A percentile compares a stretch with the other conserved stretches of the same genome.
phyloP scores from a whole-genome alignment of 2,888 invertebrate genomes.

The Minunthozetes semirufus region DNA sequence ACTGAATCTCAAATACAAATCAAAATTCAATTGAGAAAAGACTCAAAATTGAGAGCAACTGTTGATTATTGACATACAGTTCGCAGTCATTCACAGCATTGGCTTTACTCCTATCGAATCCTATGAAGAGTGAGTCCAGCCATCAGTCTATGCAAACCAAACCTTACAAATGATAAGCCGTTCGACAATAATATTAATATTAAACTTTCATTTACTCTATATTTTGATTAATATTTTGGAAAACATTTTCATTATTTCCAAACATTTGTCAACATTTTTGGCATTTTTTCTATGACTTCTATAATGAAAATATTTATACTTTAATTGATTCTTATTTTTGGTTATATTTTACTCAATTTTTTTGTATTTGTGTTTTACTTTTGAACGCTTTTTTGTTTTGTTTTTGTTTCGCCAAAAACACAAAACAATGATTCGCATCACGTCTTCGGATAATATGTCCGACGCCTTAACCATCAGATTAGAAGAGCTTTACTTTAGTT shows the following conservation, averaged over 20 bases:
- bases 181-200: not conserved
- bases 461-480: not conserved
- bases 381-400: not conserved
- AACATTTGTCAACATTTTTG: not conserved
- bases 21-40: not conserved
- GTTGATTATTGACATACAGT: slow-evolving; percentile 6
- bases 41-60: not conserved
- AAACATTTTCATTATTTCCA: not conserved
- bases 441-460: not conserved
- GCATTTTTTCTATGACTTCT: not conserved
- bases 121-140: not conserved
- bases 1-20: not conserved
- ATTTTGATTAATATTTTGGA: not conserved
- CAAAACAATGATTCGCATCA: not conserved
- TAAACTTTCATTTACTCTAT: no score
- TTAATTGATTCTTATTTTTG: not conserved
- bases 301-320: not conserved
- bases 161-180: not conserved
- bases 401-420: not conserved
- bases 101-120: not conserved
- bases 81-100: not conserved
- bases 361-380: not conserved
- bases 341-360: not conserved
- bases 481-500: not conserved
- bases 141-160: not conserved